Conservation (phyloP, 1,140 invertebrate genomes). For the Camponotus floridanus region DNA sequence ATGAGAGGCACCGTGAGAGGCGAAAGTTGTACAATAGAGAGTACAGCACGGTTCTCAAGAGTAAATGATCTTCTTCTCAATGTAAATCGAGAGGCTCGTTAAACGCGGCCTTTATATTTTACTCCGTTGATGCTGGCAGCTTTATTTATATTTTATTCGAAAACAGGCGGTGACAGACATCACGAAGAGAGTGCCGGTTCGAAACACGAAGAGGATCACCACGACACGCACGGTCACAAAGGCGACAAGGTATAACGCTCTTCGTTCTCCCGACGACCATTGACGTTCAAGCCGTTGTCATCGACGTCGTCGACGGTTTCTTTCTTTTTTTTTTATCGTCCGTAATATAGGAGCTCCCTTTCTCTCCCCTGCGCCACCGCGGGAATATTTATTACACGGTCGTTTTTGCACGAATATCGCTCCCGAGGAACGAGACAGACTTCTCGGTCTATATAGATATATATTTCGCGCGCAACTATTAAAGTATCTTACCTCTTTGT, state of each 20-base stretch:
- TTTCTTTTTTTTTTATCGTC: conserved; percentile 54
- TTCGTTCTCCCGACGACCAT: neutral
- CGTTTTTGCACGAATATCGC: conserved; percentile 57
- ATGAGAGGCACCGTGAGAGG: too few species aligned
- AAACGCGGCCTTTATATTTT: neutral
- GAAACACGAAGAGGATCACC: conserved; percentile 76
- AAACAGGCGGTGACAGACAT: conserved; percentile 72
- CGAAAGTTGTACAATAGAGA: neutral
- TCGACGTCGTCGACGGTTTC: conserved; percentile 5
- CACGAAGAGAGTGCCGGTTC: conserved; percentile 76
- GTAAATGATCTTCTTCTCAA: neutral
- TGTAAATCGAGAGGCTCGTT: conserved; percentile 6
- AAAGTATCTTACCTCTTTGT: conserved; percentile 15
- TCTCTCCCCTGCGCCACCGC: neutral
- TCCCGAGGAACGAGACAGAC: conserved; percentile 22
- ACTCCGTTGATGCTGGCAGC: neutral
- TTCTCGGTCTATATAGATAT: neutral
- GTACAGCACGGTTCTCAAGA: too few species aligned
- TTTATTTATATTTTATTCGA: conserved; percentile 68
- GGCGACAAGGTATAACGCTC: conserved; percentile 76
- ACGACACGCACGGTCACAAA: conserved; percentile 74
- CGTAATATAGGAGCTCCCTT: conserved; percentile 54
- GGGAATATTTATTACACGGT: conserved; percentile 71
- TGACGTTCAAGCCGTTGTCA: conserved; percentile 30
- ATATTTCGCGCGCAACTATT: neutral